phyloP scores from a whole-genome alignment of 2,797 vertebrate genomes.

The Limnodromus scolopaceus region DNA sequence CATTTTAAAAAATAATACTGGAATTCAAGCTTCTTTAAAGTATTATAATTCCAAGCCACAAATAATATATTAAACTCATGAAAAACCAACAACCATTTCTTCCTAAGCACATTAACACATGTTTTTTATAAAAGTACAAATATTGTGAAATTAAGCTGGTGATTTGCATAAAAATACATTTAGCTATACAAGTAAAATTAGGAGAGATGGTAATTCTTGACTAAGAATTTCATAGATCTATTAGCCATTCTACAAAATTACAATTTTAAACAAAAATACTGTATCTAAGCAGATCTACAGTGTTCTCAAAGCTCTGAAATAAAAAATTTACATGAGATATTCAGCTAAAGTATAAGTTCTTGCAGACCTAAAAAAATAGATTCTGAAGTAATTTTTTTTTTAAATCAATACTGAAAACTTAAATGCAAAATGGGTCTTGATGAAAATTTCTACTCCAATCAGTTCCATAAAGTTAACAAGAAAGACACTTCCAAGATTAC shows the following conservation, averaged over 20 bases:
- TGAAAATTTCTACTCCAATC: conserved; percentile 29
- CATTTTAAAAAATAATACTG: neutral
- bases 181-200: neutral
- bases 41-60: neutral
- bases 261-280: neutral
- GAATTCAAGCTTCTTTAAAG: neutral
- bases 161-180: neutral
- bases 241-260: neutral
- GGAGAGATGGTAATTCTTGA: neutral
- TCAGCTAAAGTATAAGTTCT: neutral
- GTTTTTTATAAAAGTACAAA: neutral
- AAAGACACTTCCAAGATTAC: conserved; percentile 46
- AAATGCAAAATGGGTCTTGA: conserved; percentile 35
- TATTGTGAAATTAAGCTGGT: neutral
- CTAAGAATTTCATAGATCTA: neutral
- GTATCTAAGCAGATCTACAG: neutral
- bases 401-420: conserved; percentile 32
- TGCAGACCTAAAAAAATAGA: neutral
- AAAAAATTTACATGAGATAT: neutral
- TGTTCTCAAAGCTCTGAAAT: neutral
- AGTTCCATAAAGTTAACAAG: conserved; percentile 42
- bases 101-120: neutral
- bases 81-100: neutral
- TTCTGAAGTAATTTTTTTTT: neutral
- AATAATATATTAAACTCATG: neutral